Evolutionary conservation across 2,888 invertebrate genomes (phyloP).

Genomic region (Scaeva pyrastri): DNA sequence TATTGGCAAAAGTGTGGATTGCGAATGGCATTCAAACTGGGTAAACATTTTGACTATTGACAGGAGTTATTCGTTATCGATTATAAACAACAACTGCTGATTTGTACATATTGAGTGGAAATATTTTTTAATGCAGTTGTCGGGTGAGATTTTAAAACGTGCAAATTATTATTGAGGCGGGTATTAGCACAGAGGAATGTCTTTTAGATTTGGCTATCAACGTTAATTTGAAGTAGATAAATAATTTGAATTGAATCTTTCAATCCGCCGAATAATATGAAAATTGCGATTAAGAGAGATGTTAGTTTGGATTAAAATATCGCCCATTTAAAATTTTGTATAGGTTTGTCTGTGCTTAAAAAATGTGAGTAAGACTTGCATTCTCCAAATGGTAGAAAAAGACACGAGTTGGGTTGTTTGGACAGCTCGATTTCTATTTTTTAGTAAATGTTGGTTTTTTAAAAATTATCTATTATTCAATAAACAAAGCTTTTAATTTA

Average conservation of each 20-base stretch:
- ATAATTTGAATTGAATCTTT: slow-evolving; percentile 24
- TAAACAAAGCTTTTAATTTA: too few species aligned
- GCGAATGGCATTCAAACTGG: slow-evolving; percentile 21
- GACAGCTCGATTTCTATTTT: too few species aligned
- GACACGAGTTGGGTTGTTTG: too few species aligned
- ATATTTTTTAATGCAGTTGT: slow-evolving; percentile 30
- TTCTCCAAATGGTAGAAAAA: too few species aligned
- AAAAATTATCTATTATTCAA: too few species aligned
- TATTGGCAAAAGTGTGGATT: slow-evolving; percentile 23
- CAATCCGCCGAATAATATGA: not conserved
- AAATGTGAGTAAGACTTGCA: too few species aligned
- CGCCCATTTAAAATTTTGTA: not conserved
- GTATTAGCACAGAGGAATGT: not conserved
- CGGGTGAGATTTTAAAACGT: slow-evolving; percentile 4
- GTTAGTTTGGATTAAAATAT: not conserved
- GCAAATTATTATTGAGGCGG: not conserved
- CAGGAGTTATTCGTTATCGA: slow-evolving; percentile 35
- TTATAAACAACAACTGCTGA: slow-evolving; percentile 28
- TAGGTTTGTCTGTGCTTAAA: too few species aligned
- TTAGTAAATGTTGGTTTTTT: too few species aligned
- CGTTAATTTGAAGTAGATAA: slow-evolving; percentile 20
- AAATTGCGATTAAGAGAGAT: slow-evolving; percentile 2
- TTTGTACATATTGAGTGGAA: slow-evolving; percentile 21
- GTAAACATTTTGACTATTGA: slow-evolving; percentile 42
- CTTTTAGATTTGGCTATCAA: slow-evolving; percentile 30